These are phyloP conservation scores for Loris lydekkerianus DNA, from an alignment of 2,797 vertebrate genomes.

Conservation along the genomic window DNA sequence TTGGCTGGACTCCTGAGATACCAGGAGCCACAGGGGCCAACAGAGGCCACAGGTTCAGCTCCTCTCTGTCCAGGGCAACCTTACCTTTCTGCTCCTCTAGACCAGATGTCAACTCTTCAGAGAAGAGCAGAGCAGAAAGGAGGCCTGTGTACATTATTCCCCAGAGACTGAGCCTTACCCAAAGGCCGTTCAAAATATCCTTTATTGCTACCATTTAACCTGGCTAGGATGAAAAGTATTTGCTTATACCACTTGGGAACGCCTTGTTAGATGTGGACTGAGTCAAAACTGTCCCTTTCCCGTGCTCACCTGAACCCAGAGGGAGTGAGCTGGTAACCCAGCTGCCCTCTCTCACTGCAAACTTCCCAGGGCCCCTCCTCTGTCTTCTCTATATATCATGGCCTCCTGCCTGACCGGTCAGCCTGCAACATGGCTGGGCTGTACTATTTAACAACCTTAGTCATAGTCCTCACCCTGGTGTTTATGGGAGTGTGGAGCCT, in stretches of 20 bases:
- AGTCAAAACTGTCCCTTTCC: rapidly evolving
- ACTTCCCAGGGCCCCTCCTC: background rate
- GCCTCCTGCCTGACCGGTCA: background rate
- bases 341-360: background rate
- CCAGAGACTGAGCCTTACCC: background rate
- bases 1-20: background rate
- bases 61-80: background rate
- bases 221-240: background rate
- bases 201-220: background rate
- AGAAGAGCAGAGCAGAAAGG: background rate
- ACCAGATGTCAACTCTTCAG: background rate
- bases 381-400: rapidly evolving
- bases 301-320: background rate
- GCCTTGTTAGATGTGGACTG: background rate
- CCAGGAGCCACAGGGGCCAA: background rate
- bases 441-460: background rate
- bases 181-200: background rate
- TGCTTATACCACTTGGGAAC: background rate
- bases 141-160: background rate
- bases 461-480: background rate
- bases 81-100: background rate
- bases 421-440: background rate
- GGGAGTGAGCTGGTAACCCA: background rate
- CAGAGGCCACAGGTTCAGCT: background rate
- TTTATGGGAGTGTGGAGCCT: slow-evolving; percentile 64